phyloP scores from a whole-genome alignment of 2,113 vertebrate genomes.

The Syrmaticus mikado region DNA sequence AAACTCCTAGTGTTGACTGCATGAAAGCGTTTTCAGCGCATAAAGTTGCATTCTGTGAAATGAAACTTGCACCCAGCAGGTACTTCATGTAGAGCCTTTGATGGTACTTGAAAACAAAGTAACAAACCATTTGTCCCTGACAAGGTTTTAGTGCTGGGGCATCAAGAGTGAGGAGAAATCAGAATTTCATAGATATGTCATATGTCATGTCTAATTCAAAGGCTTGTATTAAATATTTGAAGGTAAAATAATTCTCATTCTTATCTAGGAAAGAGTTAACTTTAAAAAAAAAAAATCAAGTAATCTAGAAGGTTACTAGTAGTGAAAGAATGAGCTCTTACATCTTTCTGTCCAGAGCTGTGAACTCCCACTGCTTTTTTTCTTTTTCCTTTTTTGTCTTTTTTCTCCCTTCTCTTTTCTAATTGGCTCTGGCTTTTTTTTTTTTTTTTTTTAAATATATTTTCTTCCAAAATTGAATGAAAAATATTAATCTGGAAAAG shows the following conservation, averaged over 20 bases:
- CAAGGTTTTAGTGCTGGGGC: neutral
- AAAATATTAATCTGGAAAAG: neutral
- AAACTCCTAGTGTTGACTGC: neutral
- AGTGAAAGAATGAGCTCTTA: neutral
- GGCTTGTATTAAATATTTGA: neutral
- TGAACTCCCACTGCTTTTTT: neutral
- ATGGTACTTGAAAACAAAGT: neutral
- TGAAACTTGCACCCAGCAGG: neutral
- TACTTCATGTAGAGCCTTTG: accelerated
- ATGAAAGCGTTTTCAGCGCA: neutral
- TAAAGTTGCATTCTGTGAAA: neutral
- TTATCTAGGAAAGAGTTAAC: neutral
- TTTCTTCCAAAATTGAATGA: neutral
- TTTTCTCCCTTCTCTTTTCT: neutral
- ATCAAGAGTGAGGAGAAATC: neutral
- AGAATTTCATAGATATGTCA: neutral
- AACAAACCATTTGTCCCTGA: neutral
- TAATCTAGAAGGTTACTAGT: neutral
- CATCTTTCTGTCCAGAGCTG: neutral
- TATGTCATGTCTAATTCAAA: neutral
- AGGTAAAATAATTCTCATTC: neutral
- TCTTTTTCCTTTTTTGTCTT: neutral
- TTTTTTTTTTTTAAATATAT: neutral
- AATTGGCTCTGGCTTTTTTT: neutral
- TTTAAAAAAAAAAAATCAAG: neutral